Evolutionary conservation across 2,888 invertebrate species (phyloP).

Genomic region (Agrilus mali): DNA sequence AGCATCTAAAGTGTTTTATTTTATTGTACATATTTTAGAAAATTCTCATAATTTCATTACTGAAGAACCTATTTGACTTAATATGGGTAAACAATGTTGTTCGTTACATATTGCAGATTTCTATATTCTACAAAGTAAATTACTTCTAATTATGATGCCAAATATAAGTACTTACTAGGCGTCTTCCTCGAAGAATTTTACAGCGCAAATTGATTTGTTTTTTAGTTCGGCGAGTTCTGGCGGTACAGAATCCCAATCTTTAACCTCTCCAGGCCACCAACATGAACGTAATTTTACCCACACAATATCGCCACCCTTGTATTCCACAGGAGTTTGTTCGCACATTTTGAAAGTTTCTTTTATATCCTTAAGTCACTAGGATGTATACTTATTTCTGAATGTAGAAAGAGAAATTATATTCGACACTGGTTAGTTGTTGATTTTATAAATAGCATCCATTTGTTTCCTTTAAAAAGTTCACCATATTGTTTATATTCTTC

Average conservation of each 20-base stretch:
- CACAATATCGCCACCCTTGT: slow-evolving; percentile 65
- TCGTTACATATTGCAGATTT: background rate
- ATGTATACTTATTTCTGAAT: too few species aligned
- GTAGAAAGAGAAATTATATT: too few species aligned
- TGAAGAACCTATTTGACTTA: too few species aligned
- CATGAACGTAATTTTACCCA: slow-evolving; percentile 73
- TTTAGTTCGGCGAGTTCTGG: slow-evolving; percentile 52
- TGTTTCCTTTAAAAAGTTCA: background rate
- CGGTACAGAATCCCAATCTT: slow-evolving; percentile 47
- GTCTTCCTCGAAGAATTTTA: slow-evolving; percentile 77
- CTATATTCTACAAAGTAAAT: background rate
- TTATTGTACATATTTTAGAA: too few species aligned
- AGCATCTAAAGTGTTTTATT: too few species aligned
- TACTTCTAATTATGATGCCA: slow-evolving; percentile 4
- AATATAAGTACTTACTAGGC: slow-evolving; percentile 52
- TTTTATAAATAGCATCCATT: slow-evolving; percentile 13
- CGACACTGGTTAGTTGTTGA: slow-evolving; percentile 3
- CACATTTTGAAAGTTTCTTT: slow-evolving; percentile 40
- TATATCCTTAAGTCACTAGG: background rate
- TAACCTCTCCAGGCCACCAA: slow-evolving; percentile 82
- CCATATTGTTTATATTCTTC: slow-evolving; percentile 6
- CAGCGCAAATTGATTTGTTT: slow-evolving; percentile 65
- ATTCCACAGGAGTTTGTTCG: slow-evolving; percentile 54
- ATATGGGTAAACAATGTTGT: too few species aligned
- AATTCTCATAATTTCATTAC: too few species aligned